Conservation (phyloP, 2,888 invertebrate genomes). For the Ormyrus nitidulus region DNA sequence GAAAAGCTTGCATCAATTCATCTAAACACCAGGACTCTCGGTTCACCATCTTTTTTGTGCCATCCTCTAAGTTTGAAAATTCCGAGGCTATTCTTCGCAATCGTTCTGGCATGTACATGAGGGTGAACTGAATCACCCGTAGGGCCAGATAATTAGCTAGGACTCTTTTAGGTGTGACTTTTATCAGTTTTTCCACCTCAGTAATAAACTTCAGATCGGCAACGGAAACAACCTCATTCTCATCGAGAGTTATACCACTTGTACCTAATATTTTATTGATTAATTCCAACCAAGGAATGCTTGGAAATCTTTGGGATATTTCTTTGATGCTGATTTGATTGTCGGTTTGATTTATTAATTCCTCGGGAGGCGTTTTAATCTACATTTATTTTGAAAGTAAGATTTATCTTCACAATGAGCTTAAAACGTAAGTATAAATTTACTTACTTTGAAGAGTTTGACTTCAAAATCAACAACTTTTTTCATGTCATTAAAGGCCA, state of each 20-base stretch:
- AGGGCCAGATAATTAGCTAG: constrained; percentile 78
- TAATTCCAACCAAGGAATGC: constrained; percentile 88
- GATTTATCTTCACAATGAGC: too few species aligned
- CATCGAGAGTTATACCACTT: constrained; percentile 78
- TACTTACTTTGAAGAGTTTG: constrained; percentile 87
- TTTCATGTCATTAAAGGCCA: constrained; percentile 80
- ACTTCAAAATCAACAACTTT: constrained; percentile 91
- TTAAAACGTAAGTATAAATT: too few species aligned
- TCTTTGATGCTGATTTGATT: constrained; percentile 89
- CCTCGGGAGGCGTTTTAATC: constrained; percentile 83
- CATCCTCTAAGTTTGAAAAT: constrained; percentile 70
- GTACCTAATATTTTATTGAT: constrained; percentile 86
- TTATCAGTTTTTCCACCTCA: constrained; percentile 39
- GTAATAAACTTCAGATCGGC: constrained; percentile 81
- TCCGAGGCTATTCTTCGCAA: constrained; percentile 70
- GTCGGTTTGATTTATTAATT: constrained; percentile 91
- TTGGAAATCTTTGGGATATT: constrained; percentile 84
- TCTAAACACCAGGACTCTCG: constrained; percentile 91
- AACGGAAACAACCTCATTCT: constrained; percentile 87
- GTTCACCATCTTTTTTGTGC: constrained; percentile 70
- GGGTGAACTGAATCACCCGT: constrained; percentile 73
- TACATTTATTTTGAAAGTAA: constrained; percentile 64
- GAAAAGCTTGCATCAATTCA: constrained; percentile 84
- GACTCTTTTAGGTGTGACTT: constrained; percentile 67
- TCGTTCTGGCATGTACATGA: constrained; percentile 69